These are phyloP conservation scores for Spinus olivaceus DNA, from an alignment of 2,797 vertebrate species.

Conservation along the genomic window DNA sequence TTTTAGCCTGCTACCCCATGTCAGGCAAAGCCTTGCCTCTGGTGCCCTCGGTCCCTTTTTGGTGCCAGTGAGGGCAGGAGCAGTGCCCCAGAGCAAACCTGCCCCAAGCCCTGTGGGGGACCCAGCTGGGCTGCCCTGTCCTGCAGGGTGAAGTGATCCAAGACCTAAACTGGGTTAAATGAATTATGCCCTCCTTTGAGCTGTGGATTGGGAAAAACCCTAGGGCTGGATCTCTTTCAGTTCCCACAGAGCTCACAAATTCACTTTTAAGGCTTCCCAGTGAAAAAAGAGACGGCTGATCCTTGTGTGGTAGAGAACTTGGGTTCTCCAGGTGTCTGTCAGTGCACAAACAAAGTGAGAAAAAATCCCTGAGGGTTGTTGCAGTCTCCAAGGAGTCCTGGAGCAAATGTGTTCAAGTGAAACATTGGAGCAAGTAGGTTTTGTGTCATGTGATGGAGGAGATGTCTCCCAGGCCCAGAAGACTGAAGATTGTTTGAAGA, in stretches of 20 bases:
- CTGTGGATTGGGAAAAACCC: background rate
- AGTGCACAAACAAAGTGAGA: fast-evolving
- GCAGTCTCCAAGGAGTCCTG: background rate
- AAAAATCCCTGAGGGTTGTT: background rate
- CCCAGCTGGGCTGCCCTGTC: fast-evolving
- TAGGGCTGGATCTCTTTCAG: background rate
- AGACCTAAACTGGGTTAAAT: background rate
- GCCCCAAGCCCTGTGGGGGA: fast-evolving
- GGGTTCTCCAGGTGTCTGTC: no score
- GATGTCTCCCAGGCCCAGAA: background rate
- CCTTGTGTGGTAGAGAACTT: background rate
- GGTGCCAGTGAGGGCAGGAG: background rate
- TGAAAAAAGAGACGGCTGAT: fast-evolving
- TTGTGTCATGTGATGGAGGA: background rate
- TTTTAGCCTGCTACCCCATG: background rate
- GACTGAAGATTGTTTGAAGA: background rate
- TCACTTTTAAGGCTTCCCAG: background rate
- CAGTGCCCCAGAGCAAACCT: background rate
- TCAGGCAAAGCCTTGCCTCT: background rate
- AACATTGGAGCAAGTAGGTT: background rate
- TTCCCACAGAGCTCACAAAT: background rate
- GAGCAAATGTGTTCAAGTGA: background rate
- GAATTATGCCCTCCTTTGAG: background rate
- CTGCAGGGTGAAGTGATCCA: background rate
- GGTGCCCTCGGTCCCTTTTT: no score